Base-by-base conservation (phyloP, 2,888 invertebrate genomes). In the Diaprepes abbreviatus region DNA sequence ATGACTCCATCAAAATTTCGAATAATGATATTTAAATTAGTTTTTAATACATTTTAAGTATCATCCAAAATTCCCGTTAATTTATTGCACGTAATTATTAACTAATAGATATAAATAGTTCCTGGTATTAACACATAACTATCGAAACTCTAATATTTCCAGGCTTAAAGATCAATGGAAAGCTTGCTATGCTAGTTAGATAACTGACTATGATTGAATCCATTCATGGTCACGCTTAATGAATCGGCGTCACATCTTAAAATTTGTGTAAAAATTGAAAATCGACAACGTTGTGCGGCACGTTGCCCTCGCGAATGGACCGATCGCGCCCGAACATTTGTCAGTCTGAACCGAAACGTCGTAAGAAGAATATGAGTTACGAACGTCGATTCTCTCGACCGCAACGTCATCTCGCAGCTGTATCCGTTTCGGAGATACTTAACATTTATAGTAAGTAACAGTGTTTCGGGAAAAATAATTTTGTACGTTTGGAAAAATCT, bases 231-330 rank as follows among this genome's bases (percentile, higher is more conserved):
- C 14, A 38, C 38, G 38, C 38, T 16, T 38, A 14, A 16, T 5
- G 14, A 38, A 4, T 38, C 38, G 38, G 14, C 16, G 7, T 38
- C 7, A 14, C 14, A 38, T 38, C 38, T 12, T 3, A n/a, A 50
- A 50, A 14, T 28, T 1, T 1, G 12, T 7, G 40, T 3, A 50
- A 50, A 16, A 31, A 50, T 12, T 9, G 12, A 52, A 36, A 62
- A 9, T 12, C 31, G 71, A 40, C 71, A 67, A 67, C 67, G 54
- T 54, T 58, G 71, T 19, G 17, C 36, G 63, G 63, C 66, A 66
- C 71, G 71, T 71, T 66, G 66, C 63, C 67, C 71, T 71, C 71
- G 63, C 71, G 40, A 71, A 64, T 45, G 63, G 58, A 54, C 71
- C 71, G 71, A 71, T 58, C 52, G 58, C 55, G 62, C 71, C 71